These are phyloP conservation scores for Formicarius rufipectus DNA, from an alignment of 2,113 vertebrate species.

Conservation along the genomic window DNA sequence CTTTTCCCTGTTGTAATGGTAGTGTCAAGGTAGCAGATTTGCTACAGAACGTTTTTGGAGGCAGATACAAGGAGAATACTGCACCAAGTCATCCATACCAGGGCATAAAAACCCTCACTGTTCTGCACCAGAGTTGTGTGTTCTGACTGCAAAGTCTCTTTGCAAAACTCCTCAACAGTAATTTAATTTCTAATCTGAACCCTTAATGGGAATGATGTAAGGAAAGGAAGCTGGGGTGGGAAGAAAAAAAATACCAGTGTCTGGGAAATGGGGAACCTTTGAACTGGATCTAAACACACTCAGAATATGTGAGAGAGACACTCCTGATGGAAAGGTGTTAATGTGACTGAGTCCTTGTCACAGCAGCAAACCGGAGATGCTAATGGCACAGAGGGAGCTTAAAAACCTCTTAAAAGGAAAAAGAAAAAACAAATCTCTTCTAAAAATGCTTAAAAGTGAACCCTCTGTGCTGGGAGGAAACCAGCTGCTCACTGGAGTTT, in stretches of 20 bases:
- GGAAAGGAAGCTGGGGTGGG: not conserved
- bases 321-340: not conserved
- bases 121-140: slow-evolving; percentile 54
- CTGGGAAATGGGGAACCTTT: not conserved
- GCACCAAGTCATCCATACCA: not conserved
- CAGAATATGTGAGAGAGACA: not conserved
- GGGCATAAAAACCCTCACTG: not conserved
- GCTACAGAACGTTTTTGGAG: not conserved
- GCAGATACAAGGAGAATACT: not conserved
- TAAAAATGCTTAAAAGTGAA: not conserved
- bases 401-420: not conserved
- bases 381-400: not conserved
- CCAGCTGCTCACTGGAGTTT: not conserved
- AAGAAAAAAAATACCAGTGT: not conserved
- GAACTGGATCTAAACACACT: not conserved
- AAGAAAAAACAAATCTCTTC: not conserved
- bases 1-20: not conserved
- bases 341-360: not conserved
- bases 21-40: not conserved
- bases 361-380: not conserved
- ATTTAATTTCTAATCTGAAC: not conserved
- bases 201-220: not conserved
- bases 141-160: slow-evolving; percentile 49
- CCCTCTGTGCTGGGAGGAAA: not conserved
- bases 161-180: slow-evolving; percentile 23